Percentiles rank a stretch among this genome's conserved stretches.
phyloP scores from a whole-genome alignment of 2,888 invertebrate genomes.

The Aquatica leii region DNA sequence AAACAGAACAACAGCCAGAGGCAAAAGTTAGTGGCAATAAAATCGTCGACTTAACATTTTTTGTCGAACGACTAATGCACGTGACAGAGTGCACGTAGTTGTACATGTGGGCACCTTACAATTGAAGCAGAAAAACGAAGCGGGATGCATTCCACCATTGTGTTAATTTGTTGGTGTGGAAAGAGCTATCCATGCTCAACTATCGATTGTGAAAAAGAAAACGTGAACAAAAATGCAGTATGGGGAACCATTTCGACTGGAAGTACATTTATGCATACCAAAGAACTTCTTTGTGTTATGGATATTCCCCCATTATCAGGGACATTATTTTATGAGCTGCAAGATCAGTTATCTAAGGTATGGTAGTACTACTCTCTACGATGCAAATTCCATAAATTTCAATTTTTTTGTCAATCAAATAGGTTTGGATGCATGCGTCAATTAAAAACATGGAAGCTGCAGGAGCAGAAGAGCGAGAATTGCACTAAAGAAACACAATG shows the following conservation, averaged over 20 bases:
- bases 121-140: background rate
- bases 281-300: background rate
- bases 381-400: background rate
- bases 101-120: background rate
- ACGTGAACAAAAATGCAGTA: background rate
- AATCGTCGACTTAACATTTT: background rate
- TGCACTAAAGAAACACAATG: background rate
- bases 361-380: conserved; percentile 4
- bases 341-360: conserved; percentile 10
- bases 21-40: background rate
- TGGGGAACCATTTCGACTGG: background rate
- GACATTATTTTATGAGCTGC: background rate
- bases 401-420: background rate
- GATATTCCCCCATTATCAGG: background rate
- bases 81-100: too few species aligned
- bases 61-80: background rate
- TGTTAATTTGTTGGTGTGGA: background rate
- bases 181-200: background rate
- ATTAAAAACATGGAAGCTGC: background rate
- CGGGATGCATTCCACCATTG: conserved; percentile 1
- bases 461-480: background rate
- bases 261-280: background rate
- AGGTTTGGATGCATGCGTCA: background rate
- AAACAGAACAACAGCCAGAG: background rate
- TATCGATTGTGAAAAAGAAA: background rate